Evolutionary conservation across 2,888 invertebrate genomes (phyloP), one percentile per base, ranked within the genome.

Genomic region (Pimpla rufipes): DNA sequence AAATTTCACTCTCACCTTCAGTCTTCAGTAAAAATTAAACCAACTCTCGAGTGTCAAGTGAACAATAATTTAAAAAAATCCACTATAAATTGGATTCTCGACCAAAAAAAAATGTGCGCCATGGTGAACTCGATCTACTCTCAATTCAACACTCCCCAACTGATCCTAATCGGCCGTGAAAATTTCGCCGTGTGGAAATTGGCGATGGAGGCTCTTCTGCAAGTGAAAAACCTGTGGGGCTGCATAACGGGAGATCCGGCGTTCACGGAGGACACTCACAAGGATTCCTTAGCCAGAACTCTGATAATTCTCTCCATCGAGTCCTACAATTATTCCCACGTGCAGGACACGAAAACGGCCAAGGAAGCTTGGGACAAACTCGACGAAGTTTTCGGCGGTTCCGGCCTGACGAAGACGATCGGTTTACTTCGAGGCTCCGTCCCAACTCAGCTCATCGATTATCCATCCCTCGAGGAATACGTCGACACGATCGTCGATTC

Each of bases 91-190:
- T 13, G 42, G 2, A 11, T 11, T n/a, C n/a, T 13, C 13, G n/a
- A 37, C 29, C n/a, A 35, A 35, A 35, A 59, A 11, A 57, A 57
- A 57, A 57, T 29, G 11, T 23, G n/a, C 7, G 13, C 29, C 6
- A 16, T 29, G n/a, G 13, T 16, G 59, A 16, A 37, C 8, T 7
- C 35, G 3, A 62, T 10, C 3, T 62, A 37, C n/a, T 62, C 35
- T n/a, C 37, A 62, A 16, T 62, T 35, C 59, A 37, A 62, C 47
- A 47, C 47, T n/a, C 47, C 47, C n/a, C n/a, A 47, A 11, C n/a
- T 47, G 47, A 47, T n/a, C 13, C 55, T 55, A 2, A 55, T 55
- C 21, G 55, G 55, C 3, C 11, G 10, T 2, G 55, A 55, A 21
- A 55, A 55, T 55, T 55, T 55, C 21, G 55, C 55, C 8, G 29